Base-by-base conservation (phyloP, 2,888 invertebrate species). In the Coronaproctus castanopsis region DNA sequence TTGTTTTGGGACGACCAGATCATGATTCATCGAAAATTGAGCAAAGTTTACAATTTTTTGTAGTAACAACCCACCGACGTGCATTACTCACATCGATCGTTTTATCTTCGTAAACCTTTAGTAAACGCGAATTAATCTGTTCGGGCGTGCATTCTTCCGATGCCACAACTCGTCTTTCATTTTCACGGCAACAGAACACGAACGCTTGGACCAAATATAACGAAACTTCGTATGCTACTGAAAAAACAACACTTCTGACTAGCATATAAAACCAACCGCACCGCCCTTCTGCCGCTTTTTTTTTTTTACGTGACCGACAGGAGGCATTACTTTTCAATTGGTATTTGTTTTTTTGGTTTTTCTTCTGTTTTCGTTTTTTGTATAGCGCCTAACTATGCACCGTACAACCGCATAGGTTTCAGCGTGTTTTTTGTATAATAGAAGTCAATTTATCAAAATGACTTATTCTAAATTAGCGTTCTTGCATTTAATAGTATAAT, bases 61-160 rank as follows among this genome's bases (percentile, higher is more conserved):
- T 23, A 49, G 55, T 3, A 24, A 24, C 24, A 22, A 21, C 55
- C 36, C 51, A 59, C 24, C 52, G 50, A 51, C 55, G 19, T 21
- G 54, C 58, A 54, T 23, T 53, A 48, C 58, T 58, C 22, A 20
- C n/a, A 22, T 58, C 58, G 23, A 59, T 21, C 51, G 55, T 55
- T 55, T 55, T 10, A 20, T 53, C 49, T 5, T 51, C 59, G 50
- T 55, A 55, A 54, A 55, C 59, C n/a, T 10, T 24, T 21, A 49
- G 21, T 51, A 59, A 49, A 52, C 48, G 59, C 36, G 20, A 24
- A 55, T 52, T 20, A 59, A 59, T 55, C 50, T 55, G 24, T 19
- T 48, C 21, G 2, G 59, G 36, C 19, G 54, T 24, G 18, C 36
- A 18, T n/a, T 50, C 51, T 55, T 59, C 55, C 24, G 55, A 49